Base-by-base conservation (phyloP, 2,113 vertebrate species). In the Campylorhamphus procurvoides region DNA sequence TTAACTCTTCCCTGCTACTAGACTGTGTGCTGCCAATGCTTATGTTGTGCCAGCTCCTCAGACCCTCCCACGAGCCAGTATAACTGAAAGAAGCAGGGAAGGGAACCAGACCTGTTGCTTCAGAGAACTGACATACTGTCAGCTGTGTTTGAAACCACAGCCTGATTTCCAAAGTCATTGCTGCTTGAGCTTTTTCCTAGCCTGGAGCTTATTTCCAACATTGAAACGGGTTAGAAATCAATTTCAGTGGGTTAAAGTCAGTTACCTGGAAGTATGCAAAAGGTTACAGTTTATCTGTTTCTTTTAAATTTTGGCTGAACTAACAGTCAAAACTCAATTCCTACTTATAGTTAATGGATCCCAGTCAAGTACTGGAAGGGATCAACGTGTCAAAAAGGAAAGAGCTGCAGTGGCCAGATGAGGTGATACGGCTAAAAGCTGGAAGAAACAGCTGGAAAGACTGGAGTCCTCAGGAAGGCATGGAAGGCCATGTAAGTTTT, bases 371-470 rank as follows among this genome's bases (percentile, higher is more conserved):
- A 95, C 98, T 99, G 98, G 99, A 99, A 97, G 98, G 97, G 95
- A 99, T 99, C 95, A 99, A 99, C 97, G 79, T 99, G 85, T 99
- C 99, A 31, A 99, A 99, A 98, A 98, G 99, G 92, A 99, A 99
- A 94, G 99, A 99, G 97, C 98, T 99, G 96, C 99, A 99, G 97
- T 99, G 99, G 99, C 99, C 99, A 84, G 99, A 99, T 66, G 99
- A 99, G 97, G 97, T 98, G 6, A 96, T 99, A 97, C 98, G 99
- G 97, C 97, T 99, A 96, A 99, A 99, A 98, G 99, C 99, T 79
- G 99, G 99, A 92, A 98, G 99, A 93, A 99, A 98, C 97, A 98
- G 98, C 98, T 99, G 99, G 99, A 99, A 99, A 97, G 99, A 99
- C 96, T 99, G 99, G 99, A 99, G 98, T 98, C 99, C 99, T 94